Conservation (phyloP, 2,113 vertebrate species). For the Lethenteron reissneri region DNA sequence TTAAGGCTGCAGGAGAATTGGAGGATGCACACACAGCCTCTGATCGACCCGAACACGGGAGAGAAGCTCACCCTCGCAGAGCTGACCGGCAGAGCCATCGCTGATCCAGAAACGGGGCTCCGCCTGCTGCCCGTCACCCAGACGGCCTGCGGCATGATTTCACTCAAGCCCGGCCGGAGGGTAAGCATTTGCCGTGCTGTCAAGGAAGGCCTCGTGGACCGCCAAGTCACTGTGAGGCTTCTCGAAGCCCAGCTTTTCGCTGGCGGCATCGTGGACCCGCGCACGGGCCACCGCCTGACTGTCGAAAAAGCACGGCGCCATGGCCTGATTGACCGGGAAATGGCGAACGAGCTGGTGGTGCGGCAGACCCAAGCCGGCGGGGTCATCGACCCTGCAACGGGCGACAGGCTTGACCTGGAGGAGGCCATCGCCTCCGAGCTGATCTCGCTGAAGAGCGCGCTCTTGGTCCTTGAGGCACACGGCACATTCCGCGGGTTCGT, state of each 20-base stretch:
- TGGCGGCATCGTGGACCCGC: constrained; percentile 66
- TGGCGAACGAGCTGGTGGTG: constrained; percentile 43
- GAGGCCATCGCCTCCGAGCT: constrained; percentile 39
- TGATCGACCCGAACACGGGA: constrained; percentile 66
- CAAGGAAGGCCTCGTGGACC: constrained; percentile 64
- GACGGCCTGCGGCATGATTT: constrained; percentile 46
- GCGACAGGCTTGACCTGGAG: constrained; percentile 38
- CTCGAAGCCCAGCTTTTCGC: constrained; percentile 77
- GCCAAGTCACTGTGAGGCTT: constrained; percentile 37
- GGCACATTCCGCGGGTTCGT: constrained; percentile 44
- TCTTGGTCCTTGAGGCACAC: constrained; percentile 54
- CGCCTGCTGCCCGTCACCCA: constrained; percentile 55
- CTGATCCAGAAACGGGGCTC: constrained; percentile 34
- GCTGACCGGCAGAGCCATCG: constrained; percentile 35
- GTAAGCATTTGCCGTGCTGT: constrained; percentile 54
- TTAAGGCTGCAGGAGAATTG: no score
- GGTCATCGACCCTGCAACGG: constrained; percentile 36
- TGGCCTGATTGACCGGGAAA: constrained; percentile 50
- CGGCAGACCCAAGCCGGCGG: constrained; percentile 55
- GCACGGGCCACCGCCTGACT: constrained; percentile 50
- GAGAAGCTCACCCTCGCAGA: constrained; percentile 39
- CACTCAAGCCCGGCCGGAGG: constrained; percentile 39
- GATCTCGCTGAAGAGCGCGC: constrained; percentile 32
- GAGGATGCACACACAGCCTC: constrained; percentile 11
- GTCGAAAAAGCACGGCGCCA: constrained; percentile 41